Evolutionary conservation across 2,888 invertebrate species (phyloP).

Genomic region (Seira sanloemensis): DNA sequence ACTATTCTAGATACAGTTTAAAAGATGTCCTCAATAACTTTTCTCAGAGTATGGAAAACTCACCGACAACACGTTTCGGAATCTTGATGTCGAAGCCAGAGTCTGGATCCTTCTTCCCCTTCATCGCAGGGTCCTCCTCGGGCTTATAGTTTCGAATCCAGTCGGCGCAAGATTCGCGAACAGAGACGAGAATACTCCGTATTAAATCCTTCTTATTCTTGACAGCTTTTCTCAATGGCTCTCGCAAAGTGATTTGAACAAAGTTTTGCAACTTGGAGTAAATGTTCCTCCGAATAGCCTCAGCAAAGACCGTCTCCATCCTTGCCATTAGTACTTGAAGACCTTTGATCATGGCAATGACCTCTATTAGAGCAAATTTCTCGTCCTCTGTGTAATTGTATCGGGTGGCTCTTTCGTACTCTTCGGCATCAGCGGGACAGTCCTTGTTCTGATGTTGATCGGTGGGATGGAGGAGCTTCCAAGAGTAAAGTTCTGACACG

Average conservation of each 20-base stretch:
- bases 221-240: constrained; percentile 95
- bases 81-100: constrained; percentile 94
- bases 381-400: constrained; percentile 98
- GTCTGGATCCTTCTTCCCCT: constrained; percentile 95
- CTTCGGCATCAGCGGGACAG: constrained; percentile 97
- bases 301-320: constrained; percentile 97
- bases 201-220: constrained; percentile 98
- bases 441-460: constrained; percentile 96
- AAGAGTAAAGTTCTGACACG: constrained; percentile 96
- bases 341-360: constrained; percentile 99
- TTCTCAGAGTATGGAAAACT: constrained; percentile 74
- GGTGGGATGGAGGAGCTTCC: constrained; percentile 98
- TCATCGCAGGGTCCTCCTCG: constrained; percentile 91
- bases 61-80: constrained; percentile 93
- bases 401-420: constrained; percentile 97
- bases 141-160: constrained; percentile 88
- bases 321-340: constrained; percentile 96
- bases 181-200: constrained; percentile 95
- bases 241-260: constrained; percentile 90
- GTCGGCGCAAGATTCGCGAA: constrained; percentile 97
- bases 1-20: constrained; percentile 10
- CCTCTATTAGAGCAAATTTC: constrained; percentile 97
- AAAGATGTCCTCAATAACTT: constrained; percentile 14
- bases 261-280: constrained; percentile 98
- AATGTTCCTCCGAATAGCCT: constrained; percentile 92